Evolutionary conservation across 2,113 vertebrate species (phyloP).

Genomic region (Acanthisitta chloris): DNA sequence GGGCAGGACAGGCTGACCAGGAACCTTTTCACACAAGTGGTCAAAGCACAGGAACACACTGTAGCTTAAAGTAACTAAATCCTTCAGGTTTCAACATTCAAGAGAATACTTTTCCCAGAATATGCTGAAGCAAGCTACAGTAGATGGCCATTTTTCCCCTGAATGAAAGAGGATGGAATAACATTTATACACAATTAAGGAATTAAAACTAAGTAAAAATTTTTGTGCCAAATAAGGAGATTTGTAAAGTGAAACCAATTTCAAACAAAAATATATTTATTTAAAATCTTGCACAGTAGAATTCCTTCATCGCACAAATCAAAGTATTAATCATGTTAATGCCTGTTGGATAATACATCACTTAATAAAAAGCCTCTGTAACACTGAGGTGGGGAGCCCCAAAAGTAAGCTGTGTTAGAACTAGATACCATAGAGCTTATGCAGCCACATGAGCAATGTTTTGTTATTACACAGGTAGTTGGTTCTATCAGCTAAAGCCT

Average conservation of each 20-base stretch:
- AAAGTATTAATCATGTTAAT: conserved; percentile 12
- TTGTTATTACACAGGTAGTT: conserved; percentile 82
- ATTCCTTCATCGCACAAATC: conserved; percentile 54
- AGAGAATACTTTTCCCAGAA: background rate
- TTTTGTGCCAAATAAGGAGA: background rate
- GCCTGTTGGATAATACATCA: background rate
- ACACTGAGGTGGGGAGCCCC: background rate
- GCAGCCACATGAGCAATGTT: conserved; percentile 66
- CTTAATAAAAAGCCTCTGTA: background rate
- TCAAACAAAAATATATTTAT: conserved; percentile 77
- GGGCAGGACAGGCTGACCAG: background rate
- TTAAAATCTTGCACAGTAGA: conserved; percentile 48
- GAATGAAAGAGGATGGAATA: background rate
- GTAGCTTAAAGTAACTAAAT: background rate
- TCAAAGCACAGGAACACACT: background rate
- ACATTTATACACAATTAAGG: background rate
- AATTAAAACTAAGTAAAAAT: background rate
- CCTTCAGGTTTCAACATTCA: background rate
- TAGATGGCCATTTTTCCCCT: background rate
- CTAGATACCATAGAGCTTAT: background rate
- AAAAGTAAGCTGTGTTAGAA: conserved; percentile 30
- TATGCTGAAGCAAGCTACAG: background rate
- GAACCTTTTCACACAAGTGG: background rate
- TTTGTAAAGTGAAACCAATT: conserved; percentile 18
- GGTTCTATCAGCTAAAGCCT: conserved; percentile 72